Conservation (phyloP, 1,140 invertebrate species). For the Hyposmocoma kahamanoa region DNA sequence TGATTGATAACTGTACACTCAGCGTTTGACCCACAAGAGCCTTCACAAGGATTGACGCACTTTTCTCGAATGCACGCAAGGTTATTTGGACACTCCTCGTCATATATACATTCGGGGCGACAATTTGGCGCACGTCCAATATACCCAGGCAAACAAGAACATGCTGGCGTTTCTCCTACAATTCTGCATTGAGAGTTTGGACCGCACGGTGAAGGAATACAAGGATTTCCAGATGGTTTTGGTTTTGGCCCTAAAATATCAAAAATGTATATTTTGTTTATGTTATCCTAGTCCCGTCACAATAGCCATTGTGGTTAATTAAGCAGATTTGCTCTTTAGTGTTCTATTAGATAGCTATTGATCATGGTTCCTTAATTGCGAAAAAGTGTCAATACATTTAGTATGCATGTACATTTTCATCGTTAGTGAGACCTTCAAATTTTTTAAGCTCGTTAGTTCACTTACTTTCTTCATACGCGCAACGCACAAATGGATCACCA, state of each 20-base stretch:
- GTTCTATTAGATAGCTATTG: too few species aligned
- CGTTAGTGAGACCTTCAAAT: too few species aligned
- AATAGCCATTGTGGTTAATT: too few species aligned
- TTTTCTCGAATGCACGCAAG: slow-evolving; percentile 83
- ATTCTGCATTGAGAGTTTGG: slow-evolving; percentile 85
- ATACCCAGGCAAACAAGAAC: slow-evolving; percentile 82
- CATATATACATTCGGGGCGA: slow-evolving; percentile 84
- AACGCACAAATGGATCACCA: slow-evolving; percentile 84
- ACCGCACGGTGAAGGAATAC: slow-evolving; percentile 86
- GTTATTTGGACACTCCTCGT: slow-evolving; percentile 83
- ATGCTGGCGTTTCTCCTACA: slow-evolving; percentile 80
- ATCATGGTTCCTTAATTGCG: too few species aligned
- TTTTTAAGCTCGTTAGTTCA: too few species aligned
- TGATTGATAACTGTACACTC: slow-evolving; percentile 83
- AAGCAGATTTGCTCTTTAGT: too few species aligned
- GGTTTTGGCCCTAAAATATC: slow-evolving; percentile 52
- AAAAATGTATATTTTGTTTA: too few species aligned
- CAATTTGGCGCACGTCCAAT: slow-evolving; percentile 84
- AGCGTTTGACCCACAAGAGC: slow-evolving; percentile 83
- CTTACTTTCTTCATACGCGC: slow-evolving; percentile 77
- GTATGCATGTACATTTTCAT: too few species aligned
- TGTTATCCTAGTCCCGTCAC: too few species aligned
- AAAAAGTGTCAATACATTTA: too few species aligned
- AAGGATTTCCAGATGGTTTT: slow-evolving; percentile 75
- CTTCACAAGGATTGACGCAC: slow-evolving; percentile 85